Evolutionary conservation across 2,888 invertebrate genomes (phyloP).

Genomic region (Lasioglossum calceatum): DNA sequence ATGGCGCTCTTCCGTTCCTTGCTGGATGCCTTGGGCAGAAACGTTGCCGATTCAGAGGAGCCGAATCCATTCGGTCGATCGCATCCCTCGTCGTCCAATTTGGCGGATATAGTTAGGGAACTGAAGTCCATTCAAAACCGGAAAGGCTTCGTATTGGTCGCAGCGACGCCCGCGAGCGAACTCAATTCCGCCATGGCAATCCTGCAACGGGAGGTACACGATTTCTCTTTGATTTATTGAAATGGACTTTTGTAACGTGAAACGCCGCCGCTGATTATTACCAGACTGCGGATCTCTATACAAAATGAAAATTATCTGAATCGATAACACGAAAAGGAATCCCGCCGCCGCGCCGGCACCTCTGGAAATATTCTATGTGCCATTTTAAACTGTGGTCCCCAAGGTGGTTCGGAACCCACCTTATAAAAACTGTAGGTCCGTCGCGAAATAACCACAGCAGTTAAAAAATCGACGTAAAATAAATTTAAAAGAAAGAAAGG

Average conservation of each 20-base stretch:
- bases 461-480: too few relatives aligned
- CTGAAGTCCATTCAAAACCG: conserved; percentile 66
- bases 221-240: background rate
- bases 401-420: too few relatives aligned
- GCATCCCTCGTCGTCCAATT: conserved; percentile 43
- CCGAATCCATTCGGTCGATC: conserved; percentile 48
- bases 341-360: too few relatives aligned
- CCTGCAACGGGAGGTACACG: conserved; percentile 69
- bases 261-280: background rate
- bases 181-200: conserved; percentile 59
- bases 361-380: too few relatives aligned
- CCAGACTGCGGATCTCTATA: background rate
- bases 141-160: conserved; percentile 74
- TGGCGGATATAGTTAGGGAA: conserved; percentile 65
- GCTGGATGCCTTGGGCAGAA: conserved; percentile 69
- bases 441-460: too few relatives aligned
- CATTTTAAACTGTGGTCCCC: too few relatives aligned
- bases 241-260: background rate
- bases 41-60: conserved; percentile 33
- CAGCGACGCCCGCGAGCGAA: conserved; percentile 59
- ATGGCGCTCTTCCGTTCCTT: conserved; percentile 72
- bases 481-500: too few relatives aligned
- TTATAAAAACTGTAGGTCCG: too few relatives aligned
- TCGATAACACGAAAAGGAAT: too few relatives aligned
- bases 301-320: background rate